Percentiles rank a stretch among this genome's conserved stretches.
phyloP scores from a whole-genome alignment of 2,888 invertebrate genomes.

The Hirtodrosophila duncani region DNA sequence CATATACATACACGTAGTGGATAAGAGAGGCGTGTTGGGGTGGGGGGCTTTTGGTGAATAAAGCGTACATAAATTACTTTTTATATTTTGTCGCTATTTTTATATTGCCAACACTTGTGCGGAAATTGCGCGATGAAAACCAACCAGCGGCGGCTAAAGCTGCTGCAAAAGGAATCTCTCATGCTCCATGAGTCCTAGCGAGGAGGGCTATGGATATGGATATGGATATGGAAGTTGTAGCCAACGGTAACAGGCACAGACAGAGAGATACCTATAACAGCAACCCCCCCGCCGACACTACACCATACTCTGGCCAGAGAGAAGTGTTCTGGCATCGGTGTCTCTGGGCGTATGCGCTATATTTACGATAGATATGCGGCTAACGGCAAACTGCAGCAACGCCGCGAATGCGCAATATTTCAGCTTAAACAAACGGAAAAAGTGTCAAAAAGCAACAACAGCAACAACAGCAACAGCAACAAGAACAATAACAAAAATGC shows the following conservation, averaged over 20 bases:
- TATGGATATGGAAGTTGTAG: conserved; percentile 58
- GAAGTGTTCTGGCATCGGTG: too few species aligned
- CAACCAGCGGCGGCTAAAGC: conserved; percentile 34
- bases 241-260: conserved; percentile 44
- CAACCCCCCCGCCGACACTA: too few species aligned
- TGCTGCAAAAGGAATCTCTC: background rate
- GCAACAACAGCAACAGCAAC: conserved; percentile 20
- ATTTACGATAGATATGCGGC: conserved; percentile 59
- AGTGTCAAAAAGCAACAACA: conserved; percentile 30
- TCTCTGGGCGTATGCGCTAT: conserved; percentile 45
- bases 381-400: conserved; percentile 39
- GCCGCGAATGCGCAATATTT: conserved; percentile 53
- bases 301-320: too few species aligned
- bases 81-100: conserved; percentile 72
- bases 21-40: conserved; percentile 6
- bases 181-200: too few species aligned
- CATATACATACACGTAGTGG: conserved; percentile 6
- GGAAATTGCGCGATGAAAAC: conserved; percentile 71
- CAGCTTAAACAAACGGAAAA: conserved; percentile 40
- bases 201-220: too few species aligned
- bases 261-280: too few species aligned
- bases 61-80: conserved; percentile 69
- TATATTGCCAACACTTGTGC: conserved; percentile 73
- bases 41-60: conserved; percentile 36
- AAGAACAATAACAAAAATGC: background rate